These are phyloP conservation scores for Incurvaria masculella DNA, from an alignment of 2,888 invertebrate species.

Conservation along the genomic window DNA sequence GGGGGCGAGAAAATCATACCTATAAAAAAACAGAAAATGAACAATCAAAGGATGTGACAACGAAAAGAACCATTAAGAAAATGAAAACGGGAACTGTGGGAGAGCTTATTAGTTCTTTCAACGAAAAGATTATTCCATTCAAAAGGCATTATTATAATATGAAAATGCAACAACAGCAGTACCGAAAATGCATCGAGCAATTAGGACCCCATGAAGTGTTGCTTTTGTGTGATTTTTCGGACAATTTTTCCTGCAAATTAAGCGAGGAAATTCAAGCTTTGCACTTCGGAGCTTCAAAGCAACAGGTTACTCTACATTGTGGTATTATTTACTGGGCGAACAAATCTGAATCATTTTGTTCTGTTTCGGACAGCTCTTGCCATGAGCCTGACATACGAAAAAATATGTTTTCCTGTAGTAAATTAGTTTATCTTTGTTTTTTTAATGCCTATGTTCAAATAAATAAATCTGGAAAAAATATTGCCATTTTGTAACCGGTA, in stretches of 20 bases:
- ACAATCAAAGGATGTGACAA: slow-evolving; percentile 6
- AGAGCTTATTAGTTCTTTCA: slow-evolving; percentile 1
- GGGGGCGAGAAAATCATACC: slow-evolving; percentile 1
- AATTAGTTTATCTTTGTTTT: no score
- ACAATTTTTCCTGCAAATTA: slow-evolving; percentile 4
- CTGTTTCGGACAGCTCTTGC: slow-evolving; percentile 1
- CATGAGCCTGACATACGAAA: slow-evolving; percentile 2
- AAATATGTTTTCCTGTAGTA: no score
- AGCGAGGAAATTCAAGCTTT: slow-evolving; percentile 4
- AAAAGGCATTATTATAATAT: not conserved
- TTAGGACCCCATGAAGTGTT: slow-evolving; percentile 1
- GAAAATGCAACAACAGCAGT: slow-evolving; percentile 5
- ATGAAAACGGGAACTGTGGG: not conserved
- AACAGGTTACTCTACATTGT: slow-evolving; percentile 4
- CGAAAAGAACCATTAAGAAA: slow-evolving; percentile 3
- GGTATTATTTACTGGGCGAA: slow-evolving; percentile 1
- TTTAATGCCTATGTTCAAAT: no score
- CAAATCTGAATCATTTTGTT: not conserved
- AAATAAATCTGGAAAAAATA: no score
- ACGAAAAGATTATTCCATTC: no score
- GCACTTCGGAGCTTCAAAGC: slow-evolving; percentile 5
- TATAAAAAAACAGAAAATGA: slow-evolving; percentile 2
- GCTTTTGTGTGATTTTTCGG: slow-evolving; percentile 3
- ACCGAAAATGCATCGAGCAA: slow-evolving; percentile 2
- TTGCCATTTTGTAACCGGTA: no score